Percentiles rank a stretch among this genome's conserved stretches.
Evolutionary conservation across 2,888 invertebrate genomes (phyloP).

Genomic region (Ditula angustiorana): DNA sequence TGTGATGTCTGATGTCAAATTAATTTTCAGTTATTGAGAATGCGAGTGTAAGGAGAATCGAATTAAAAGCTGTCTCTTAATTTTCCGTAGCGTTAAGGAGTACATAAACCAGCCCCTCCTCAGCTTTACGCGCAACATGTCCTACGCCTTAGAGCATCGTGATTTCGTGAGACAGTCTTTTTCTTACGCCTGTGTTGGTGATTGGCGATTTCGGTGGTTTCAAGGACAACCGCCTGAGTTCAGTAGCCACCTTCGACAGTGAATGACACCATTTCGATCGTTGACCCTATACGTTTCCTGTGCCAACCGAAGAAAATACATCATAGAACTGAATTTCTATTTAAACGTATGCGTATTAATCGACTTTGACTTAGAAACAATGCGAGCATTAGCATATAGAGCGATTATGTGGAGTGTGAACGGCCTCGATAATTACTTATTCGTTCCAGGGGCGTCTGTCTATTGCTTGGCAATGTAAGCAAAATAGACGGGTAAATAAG

Average conservation of each 20-base stretch:
- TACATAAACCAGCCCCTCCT: background rate
- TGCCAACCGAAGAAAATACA: conserved; percentile 67
- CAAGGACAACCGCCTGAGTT: conserved; percentile 82
- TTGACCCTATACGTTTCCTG: conserved; percentile 80
- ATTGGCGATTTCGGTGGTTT: conserved; percentile 73
- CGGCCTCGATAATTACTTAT: conserved; percentile 52
- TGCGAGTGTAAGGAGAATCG: no score
- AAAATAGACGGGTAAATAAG: conserved; percentile 13
- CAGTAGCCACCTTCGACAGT: conserved; percentile 79
- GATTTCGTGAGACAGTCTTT: conserved; percentile 41
- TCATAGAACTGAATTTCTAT: conserved; percentile 64
- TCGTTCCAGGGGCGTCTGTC: conserved; percentile 40
- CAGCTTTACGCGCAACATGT: conserved; percentile 2
- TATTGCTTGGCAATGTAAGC: conserved; percentile 13
- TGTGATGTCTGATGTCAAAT: no score
- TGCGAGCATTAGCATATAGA: conserved; percentile 71
- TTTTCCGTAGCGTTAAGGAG: background rate
- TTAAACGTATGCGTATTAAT: conserved; percentile 67
- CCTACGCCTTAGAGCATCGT: conserved; percentile 37
- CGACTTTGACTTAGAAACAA: conserved; percentile 74
- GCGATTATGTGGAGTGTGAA: conserved; percentile 61
- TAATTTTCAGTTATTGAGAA: no score
- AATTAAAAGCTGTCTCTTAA: no score
- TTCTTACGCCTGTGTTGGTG: conserved; percentile 58
- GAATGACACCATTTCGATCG: conserved; percentile 81